Evolutionary conservation across 2,113 vertebrate species (phyloP).

Genomic region (Typhlomys cinereus): DNA sequence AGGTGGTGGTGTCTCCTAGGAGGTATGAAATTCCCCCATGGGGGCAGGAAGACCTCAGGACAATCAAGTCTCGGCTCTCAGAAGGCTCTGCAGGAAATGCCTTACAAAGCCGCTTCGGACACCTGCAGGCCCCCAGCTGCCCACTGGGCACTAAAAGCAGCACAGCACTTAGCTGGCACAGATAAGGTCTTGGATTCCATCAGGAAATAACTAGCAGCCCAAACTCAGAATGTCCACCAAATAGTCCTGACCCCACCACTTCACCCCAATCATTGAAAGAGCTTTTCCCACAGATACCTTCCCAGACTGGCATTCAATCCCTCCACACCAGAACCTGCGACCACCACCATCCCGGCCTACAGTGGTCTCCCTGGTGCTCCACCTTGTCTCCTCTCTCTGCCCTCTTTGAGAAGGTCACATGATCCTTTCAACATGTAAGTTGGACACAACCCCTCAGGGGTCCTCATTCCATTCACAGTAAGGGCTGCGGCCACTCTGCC

Average conservation of each 20-base stretch:
- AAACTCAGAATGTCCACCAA: neutral
- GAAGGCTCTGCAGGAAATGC: neutral
- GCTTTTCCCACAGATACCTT: neutral
- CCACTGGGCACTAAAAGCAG: neutral
- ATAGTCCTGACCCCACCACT: neutral
- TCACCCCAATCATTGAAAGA: neutral
- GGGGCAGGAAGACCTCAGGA: neutral
- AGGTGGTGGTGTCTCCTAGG: rapidly evolving
- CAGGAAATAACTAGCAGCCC: neutral
- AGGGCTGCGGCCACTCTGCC: neutral
- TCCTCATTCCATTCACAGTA: neutral
- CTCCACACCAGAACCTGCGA: neutral
- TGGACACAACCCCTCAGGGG: neutral
- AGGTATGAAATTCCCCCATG: neutral
- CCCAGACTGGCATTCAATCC: rapidly evolving
- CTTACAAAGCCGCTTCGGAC: rapidly evolving
- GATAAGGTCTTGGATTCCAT: neutral
- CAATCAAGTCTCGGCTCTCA: neutral
- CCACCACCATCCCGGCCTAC: rapidly evolving
- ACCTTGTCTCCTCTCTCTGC: too few relatives aligned
- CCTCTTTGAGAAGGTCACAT: neutral
- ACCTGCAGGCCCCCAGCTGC: rapidly evolving
- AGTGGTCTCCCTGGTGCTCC: rapidly evolving
- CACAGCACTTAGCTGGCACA: neutral
- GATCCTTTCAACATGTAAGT: neutral